Conservation (phyloP, 2,797 vertebrate species). For the Protosalanx chinensis region DNA sequence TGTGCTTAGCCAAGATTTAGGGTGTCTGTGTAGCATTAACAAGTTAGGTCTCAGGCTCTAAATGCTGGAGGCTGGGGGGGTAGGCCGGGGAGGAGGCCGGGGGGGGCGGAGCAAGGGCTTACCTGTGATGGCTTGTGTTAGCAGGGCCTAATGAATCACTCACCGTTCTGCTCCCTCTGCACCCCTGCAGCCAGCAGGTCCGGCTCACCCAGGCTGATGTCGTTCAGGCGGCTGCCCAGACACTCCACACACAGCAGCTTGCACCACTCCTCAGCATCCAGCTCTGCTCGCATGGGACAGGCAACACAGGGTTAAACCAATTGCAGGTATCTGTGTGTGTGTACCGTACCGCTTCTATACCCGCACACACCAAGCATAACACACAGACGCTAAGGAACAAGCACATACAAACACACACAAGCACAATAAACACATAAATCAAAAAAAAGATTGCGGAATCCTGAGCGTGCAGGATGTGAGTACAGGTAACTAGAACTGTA, state of each 20-base stretch:
- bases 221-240: constrained; percentile 91
- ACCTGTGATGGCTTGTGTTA: constrained; percentile 61
- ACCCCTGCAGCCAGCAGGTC: constrained; percentile 97
- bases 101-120: constrained; percentile 40
- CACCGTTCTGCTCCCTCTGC: constrained; percentile 95
- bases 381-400: constrained; percentile 5
- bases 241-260: constrained; percentile 96
- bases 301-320: constrained; percentile 7
- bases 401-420: neutral
- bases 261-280: constrained; percentile 98
- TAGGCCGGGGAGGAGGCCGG: neutral
- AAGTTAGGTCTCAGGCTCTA: constrained; percentile 22
- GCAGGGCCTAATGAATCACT: constrained; percentile 71
- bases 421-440: neutral
- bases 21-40: constrained; percentile 54
- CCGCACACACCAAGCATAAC: neutral
- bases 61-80: neutral
- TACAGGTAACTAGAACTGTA: constrained; percentile 33
- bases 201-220: constrained; percentile 97
- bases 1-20: constrained; percentile 48
- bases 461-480: constrained; percentile 36
- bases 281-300: constrained; percentile 72
- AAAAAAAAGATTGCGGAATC: constrained; percentile 20
- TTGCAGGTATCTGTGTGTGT: too few relatives aligned
- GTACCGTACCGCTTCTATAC: too few relatives aligned